These are phyloP conservation scores for Polyploca ridens DNA, from an alignment of 2,888 invertebrate genomes.

Conservation along the genomic window DNA sequence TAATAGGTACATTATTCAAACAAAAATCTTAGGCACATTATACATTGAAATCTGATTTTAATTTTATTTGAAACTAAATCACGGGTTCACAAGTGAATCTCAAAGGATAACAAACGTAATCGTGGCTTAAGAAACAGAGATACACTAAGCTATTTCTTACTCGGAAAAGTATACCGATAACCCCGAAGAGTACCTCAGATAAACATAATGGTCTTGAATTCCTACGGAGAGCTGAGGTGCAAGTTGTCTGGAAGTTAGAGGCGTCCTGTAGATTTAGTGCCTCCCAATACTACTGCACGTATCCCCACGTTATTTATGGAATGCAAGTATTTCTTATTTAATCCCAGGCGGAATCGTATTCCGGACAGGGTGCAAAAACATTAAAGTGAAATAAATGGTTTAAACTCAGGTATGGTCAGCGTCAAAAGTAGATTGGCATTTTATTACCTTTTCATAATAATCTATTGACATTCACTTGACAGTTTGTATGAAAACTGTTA, in stretches of 20 bases:
- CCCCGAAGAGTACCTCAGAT: not conserved
- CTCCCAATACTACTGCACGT: slow-evolving; percentile 7
- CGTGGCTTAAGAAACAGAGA: too few species aligned
- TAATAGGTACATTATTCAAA: too few species aligned
- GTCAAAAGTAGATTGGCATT: too few species aligned
- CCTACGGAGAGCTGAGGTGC: not conserved
- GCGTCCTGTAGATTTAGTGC: slow-evolving; percentile 1
- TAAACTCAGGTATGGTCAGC: not conserved
- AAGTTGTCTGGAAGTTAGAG: not conserved
- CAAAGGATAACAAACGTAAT: too few species aligned
- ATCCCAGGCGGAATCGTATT: not conserved
- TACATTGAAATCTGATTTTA: too few species aligned
- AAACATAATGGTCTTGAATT: not conserved
- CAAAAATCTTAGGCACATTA: too few species aligned
- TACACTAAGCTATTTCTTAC: not conserved
- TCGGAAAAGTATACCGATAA: not conserved
- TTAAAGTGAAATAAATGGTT: not conserved
- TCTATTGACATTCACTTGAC: too few species aligned
- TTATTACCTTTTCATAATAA: too few species aligned
- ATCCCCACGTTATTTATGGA: slow-evolving; percentile 9
- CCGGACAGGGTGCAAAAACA: not conserved
- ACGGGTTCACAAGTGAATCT: too few species aligned
- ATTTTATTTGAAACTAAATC: too few species aligned
- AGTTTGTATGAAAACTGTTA: too few species aligned
- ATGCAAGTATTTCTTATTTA: slow-evolving; percentile 1